Base-by-base conservation (phyloP, 2,888 invertebrate genomes). In the Creontiades dilutus region DNA sequence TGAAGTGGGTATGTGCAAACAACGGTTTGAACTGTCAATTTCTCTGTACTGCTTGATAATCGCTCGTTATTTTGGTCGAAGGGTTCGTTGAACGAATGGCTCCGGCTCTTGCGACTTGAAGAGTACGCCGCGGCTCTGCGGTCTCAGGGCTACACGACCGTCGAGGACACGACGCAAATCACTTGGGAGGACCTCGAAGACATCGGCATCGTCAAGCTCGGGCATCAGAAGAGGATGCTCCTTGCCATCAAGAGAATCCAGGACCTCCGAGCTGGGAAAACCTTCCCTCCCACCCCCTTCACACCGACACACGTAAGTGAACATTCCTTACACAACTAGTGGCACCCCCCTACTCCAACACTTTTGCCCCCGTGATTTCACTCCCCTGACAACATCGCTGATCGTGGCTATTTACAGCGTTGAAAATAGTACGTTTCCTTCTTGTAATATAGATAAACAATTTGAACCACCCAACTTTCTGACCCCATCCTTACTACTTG, bases 151-250 rank as follows among this genome's bases (percentile, higher is more conserved):
- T 99, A 99, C 94, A 96, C 97, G 92, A 97, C 97, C 11, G 97
- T 99, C 75, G 97, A 98, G 92, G 97, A 98, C 93, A 97, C 99
- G 89, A 97, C 98, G 52, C 98, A 98, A 93, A 95, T 99, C 89
- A 98, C 98, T 90, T 99, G 99, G 99, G 99, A 99, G 93, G 99
- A 99, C 94, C 95, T 99, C 93, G 99, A 99, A 94, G 99, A 99
- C 93, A 98, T 99, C 93, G 97, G 98, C 90, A 97, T 98, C 92
- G 97, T 97, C 37, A 96, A 97, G 93, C 94, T 98, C 93, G 99
- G 99, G 55, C 99, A 99, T 93, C 99, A 99, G 94, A 99, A 99
- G 95, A 98, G 99, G 94, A 97, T 99, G 92, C 95, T 98, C 93
- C 94, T 99, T 93, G 99, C 99, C 91, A 98, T 99, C 92, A 99